Base-by-base conservation (phyloP, 1,140 invertebrate genomes). In the Physella acuta region DNA sequence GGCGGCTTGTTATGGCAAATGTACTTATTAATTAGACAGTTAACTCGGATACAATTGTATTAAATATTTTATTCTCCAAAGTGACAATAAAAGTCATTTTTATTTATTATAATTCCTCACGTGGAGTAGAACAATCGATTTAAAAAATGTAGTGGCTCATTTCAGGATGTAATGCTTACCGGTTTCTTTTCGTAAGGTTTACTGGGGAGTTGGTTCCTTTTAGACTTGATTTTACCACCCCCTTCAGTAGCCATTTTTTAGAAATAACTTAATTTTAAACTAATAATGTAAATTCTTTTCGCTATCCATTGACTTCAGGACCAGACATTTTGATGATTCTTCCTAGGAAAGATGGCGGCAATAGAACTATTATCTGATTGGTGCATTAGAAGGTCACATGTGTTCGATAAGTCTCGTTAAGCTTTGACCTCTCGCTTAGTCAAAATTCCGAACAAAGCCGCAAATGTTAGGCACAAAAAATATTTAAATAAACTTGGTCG, bases 301-400 rank as follows among this genome's bases (percentile, higher is more conserved):
- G 8, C 49, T 66, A 66, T 66, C 51, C 49, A 53, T 66, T 53
- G n/a, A 66, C 31, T 28, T 53, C n/a, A 8, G 17, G 49, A 20
- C 28, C 31, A 66, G 49, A 52, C 63, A 66, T 66, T 66, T 30
- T 55, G 63, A 24, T 66, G 31, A 33, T 14, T 20, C n/a, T 66
- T 2, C 20, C 51, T 31, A 34, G 55, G 24, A 66, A 66, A 66
- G 63, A 66, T 66, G 63, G 63, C 63, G 63, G 63, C 31, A 66
- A 66, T 66, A 53, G 49, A 55, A 52, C 49, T 66, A 28, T 24
- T 17, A 24, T 39, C 16, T 36, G 49, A 66, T 66, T 66, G 63
- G 63, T 66, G 26, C 30, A 66, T 53, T 66, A 55, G 49, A 66
- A 44, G 36, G 63, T 66, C 63, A 66, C 63, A 36, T 66, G 63